Evolutionary conservation across 37 sponge, comb jelly and placozoan species (phyloP).

Genomic region (Theonella swinhoei): DNA sequence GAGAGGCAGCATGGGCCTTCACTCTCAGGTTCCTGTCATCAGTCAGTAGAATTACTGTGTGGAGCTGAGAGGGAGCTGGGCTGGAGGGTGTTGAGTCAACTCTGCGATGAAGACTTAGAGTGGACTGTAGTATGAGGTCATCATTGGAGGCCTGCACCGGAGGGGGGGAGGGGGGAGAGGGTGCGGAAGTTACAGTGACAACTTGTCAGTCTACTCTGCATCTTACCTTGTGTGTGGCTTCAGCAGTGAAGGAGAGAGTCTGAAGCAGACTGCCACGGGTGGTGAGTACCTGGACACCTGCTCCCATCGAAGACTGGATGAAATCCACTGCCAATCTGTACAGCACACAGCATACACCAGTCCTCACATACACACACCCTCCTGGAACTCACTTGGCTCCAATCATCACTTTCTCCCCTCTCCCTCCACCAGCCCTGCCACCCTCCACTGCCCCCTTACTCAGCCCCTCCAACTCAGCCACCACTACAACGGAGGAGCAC

Average conservation of each 20-base stretch:
- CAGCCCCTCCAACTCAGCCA: conserved; percentile 77
- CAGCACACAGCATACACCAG: background rate
- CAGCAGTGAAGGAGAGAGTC: conserved; percentile 58
- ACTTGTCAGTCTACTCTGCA: no score
- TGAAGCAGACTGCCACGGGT: conserved; percentile 70
- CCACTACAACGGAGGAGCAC: conserved; percentile 34
- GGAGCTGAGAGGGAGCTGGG: background rate
- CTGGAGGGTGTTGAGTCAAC: background rate
- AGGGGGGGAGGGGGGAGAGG: background rate
- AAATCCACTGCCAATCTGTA: conserved; percentile 57
- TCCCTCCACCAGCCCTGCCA: background rate
- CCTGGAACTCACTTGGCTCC: conserved; percentile 47
- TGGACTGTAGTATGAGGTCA: conserved; percentile 77
- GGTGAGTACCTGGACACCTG: conserved; percentile 51
- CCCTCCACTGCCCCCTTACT: conserved; percentile 49
- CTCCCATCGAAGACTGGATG: conserved; percentile 4
- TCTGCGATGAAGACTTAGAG: conserved; percentile 36
- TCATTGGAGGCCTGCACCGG: conserved; percentile 70
- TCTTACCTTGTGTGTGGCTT: conserved; percentile 57
- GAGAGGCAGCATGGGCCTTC: conserved; percentile 68
- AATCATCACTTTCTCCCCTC: background rate
- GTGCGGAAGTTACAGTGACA: background rate
- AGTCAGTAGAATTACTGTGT: conserved; percentile 77
- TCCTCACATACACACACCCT: background rate
- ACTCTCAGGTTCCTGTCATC: conserved; percentile 91